Evolutionary conservation across 2,113 vertebrate species (phyloP), one percentile per base, ranked within the genome.

Genomic region (Galbula dea): DNA sequence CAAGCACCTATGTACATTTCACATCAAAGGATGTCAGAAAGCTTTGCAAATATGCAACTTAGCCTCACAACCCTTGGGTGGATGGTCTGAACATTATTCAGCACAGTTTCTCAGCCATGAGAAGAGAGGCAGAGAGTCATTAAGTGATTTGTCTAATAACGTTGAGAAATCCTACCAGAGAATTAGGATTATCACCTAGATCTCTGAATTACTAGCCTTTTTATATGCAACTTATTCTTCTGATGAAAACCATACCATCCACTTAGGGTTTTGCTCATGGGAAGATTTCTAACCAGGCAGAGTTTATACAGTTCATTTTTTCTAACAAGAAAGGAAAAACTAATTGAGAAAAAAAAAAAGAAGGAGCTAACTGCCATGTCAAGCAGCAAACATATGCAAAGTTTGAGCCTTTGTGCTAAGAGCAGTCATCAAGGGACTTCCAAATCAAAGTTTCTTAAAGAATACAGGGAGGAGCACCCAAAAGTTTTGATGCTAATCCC

Each of bases 121-220:
- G 77, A 83, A 71, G 57, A 37, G 73, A 89, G 15, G 23, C 32
- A 79, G 34, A 57, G 49, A 66, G 82, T 54, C n/a, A 74, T 83
- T 63, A 48, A 85, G 55, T 24, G 59, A 46, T 74, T 83, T 83
- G 34, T 55, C 79, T 74, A 68, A 61, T 45, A 83, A 57, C 11
- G 0, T 43, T 27, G 22, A 54, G 51, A 80, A 91, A 86, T 58
- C 39, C 57, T 89, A 41, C 72, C 61, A 59, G 6, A 81, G 72
- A 93, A 75, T 89, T 57, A 59, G 43, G 89, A 83, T 91, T 91
- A 89, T 85, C 93, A 78, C 68, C 22, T 55, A 74, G 52, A 77
- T 57, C 52, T 74, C 55, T 83, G 87, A 63, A 81, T 86, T 94
- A 88, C 43, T 57, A 89, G 65, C 20, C 65, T 55, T 87, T 87